Conservation (phyloP, 53 echinoderm and acorn worm species). For the Mesocentrotus franciscanus region DNA sequence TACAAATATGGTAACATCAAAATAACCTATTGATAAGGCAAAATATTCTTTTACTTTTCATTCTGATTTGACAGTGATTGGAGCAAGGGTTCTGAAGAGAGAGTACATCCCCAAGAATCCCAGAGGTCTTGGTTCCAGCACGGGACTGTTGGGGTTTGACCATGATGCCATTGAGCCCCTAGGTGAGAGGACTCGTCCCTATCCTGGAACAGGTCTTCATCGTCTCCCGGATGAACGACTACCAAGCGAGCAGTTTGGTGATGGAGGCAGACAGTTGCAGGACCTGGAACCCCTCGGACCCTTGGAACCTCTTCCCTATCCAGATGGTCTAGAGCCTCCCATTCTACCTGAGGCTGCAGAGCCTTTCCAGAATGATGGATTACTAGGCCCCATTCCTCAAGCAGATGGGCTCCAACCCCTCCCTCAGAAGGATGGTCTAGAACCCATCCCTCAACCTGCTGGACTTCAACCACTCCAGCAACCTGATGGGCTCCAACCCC, state of each 20-base stretch:
- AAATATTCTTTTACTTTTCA: neutral
- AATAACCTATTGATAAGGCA: neutral
- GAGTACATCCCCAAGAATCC: conserved; percentile 4
- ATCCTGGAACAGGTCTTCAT: conserved; percentile 27
- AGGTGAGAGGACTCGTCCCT: conserved; percentile 42
- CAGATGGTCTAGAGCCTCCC: conserved; percentile 15
- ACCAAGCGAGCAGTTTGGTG: neutral
- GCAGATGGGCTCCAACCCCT: conserved; percentile 37
- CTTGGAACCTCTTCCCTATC: conserved; percentile 30
- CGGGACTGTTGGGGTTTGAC: neutral
- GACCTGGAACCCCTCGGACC: conserved; percentile 42
- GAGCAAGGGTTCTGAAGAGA: conserved; percentile 51
- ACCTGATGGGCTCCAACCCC: conserved; percentile 40
- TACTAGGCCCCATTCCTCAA: neutral
- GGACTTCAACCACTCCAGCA: conserved; percentile 33
- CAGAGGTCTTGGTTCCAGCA: neutral
- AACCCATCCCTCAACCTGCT: conserved; percentile 7
- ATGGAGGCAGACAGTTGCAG: neutral
- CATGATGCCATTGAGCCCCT: conserved; percentile 41
- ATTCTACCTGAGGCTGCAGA: conserved; percentile 12
- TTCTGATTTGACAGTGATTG: conserved; percentile 38
- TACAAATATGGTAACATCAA: neutral
- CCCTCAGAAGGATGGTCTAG: neutral
- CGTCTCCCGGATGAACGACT: conserved; percentile 45
- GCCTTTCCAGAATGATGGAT: conserved; percentile 8